These are phyloP conservation scores for Drosophila cognata DNA, from an alignment of 2,888 invertebrate species.

Conservation along the genomic window DNA sequence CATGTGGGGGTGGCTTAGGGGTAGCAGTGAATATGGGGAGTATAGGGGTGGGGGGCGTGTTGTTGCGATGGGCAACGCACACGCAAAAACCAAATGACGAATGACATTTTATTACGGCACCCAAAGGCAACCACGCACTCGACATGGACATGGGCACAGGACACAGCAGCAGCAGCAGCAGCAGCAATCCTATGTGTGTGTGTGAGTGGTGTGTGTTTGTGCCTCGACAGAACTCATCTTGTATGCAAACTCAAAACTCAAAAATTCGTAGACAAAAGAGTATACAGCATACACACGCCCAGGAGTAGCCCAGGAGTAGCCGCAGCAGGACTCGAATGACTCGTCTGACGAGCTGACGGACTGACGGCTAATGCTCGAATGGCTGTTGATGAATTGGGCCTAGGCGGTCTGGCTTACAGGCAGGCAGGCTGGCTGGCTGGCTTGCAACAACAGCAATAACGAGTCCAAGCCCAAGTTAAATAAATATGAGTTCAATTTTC, in stretches of 20 bases:
- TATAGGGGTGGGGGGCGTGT: slow-evolving; percentile 8
- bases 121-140: slow-evolving; percentile 70
- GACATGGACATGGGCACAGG: slow-evolving; percentile 14
- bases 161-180: slow-evolving; percentile 16
- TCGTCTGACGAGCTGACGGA: slow-evolving; percentile 40
- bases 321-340: slow-evolving; percentile 23
- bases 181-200: neutral
- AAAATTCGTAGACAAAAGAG: slow-evolving; percentile 80
- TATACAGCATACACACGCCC: slow-evolving; percentile 49
- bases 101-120: slow-evolving; percentile 82
- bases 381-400: slow-evolving; percentile 79
- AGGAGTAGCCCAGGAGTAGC: slow-evolving; percentile 36
- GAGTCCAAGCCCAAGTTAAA: slow-evolving; percentile 62
- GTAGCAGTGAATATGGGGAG: neutral
- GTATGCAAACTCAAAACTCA: slow-evolving; percentile 82
- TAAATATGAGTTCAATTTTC: slow-evolving; percentile 83
- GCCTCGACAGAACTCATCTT: slow-evolving; percentile 76
- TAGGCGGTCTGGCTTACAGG: slow-evolving; percentile 43
- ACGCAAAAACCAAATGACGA: slow-evolving; percentile 82
- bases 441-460: neutral
- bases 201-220: slow-evolving; percentile 28
- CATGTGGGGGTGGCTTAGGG: neutral
- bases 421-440: neutral
- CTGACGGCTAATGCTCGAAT: slow-evolving; percentile 67
- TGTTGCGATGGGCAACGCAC: slow-evolving; percentile 56